Conservation (phyloP, 2,888 invertebrate species). For the Drosophila yooni region DNA sequence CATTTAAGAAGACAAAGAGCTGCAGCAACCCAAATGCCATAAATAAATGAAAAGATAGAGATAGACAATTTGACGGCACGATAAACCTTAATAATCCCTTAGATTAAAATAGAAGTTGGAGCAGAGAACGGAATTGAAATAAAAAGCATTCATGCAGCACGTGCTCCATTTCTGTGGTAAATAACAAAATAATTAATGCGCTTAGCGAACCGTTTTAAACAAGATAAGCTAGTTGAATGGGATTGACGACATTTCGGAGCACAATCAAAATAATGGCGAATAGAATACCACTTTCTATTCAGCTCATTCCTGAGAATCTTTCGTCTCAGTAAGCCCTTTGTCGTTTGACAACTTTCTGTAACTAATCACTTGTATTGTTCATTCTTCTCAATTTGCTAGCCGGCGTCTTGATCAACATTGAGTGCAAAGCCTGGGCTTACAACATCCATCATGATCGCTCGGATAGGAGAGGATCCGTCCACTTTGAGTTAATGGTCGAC, state of each 20-base stretch:
- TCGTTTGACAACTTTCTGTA: not conserved
- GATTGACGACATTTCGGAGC: not conserved
- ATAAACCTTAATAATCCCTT: slow-evolving; percentile 43
- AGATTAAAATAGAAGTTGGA: slow-evolving; percentile 4
- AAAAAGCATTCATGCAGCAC: not conserved
- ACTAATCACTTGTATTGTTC: not conserved
- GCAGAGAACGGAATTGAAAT: slow-evolving; percentile 3
- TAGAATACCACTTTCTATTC: not conserved
- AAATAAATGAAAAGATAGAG: slow-evolving; percentile 1
- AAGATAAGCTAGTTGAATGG: not conserved
- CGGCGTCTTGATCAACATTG: slow-evolving; percentile 95
- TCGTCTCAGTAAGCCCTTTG: too few relatives aligned
- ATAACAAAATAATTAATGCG: slow-evolving; percentile 10
- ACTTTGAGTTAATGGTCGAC: slow-evolving; percentile 97
- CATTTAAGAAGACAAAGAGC: slow-evolving; percentile 19
- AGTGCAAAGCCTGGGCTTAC: slow-evolving; percentile 97
- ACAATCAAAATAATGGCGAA: not conserved
- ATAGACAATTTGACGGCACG: slow-evolving; percentile 52
- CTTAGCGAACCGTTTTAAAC: not conserved
- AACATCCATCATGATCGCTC: slow-evolving; percentile 94
- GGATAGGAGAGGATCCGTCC: slow-evolving; percentile 96
- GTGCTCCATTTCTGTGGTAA: not conserved
- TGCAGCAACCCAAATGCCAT: slow-evolving; percentile 12
- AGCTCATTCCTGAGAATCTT: too few relatives aligned
- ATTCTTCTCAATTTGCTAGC: slow-evolving; percentile 86